Conservation (phyloP, 2,113 vertebrate genomes). For the Furnarius figulus region DNA sequence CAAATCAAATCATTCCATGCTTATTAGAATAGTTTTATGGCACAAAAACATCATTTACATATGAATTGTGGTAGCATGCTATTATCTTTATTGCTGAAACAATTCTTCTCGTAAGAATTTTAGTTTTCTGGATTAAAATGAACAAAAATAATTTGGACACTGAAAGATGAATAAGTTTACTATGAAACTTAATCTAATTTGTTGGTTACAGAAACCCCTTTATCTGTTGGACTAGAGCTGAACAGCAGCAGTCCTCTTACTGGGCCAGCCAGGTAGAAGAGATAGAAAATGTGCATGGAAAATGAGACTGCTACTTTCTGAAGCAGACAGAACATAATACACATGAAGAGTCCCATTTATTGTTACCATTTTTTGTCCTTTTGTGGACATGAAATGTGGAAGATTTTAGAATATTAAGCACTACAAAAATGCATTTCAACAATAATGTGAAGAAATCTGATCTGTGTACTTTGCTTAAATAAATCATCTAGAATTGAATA, state of each 20-base stretch:
- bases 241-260: background rate
- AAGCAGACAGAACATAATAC: background rate
- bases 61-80: background rate
- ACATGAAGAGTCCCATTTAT: background rate
- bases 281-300: background rate
- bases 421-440: background rate
- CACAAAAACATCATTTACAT: background rate
- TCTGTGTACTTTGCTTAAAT: background rate
- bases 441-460: background rate
- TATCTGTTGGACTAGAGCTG: background rate
- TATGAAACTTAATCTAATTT: background rate
- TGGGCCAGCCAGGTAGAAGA: background rate
- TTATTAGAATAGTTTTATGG: background rate
- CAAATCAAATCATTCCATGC: background rate
- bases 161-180: background rate
- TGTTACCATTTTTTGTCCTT: background rate
- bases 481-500: background rate
- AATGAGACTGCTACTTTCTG: background rate
- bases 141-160: background rate
- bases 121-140: background rate
- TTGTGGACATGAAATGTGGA: background rate
- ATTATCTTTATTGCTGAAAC: background rate
- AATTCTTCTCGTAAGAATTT: background rate
- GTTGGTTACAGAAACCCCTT: accelerated
- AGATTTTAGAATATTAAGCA: background rate